Evolutionary conservation across 2,888 invertebrate species (phyloP).

Genomic region (Lacanobia wlatinum): DNA sequence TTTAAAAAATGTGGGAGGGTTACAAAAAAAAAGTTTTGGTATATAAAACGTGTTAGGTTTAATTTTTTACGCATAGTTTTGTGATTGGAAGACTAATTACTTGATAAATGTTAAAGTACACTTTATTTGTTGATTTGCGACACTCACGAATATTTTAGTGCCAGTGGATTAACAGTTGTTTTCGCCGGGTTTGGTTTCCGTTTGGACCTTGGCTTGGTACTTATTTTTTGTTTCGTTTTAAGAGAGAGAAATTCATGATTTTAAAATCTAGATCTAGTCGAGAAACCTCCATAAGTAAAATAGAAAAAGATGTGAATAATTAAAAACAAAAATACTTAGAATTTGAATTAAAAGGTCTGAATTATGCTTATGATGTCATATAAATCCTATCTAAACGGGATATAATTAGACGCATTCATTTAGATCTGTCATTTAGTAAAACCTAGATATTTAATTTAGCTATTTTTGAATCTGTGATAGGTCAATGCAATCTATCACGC

Average conservation of each 20-base stretch:
- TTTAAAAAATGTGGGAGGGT: not conserved
- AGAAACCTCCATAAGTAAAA: too few relatives aligned
- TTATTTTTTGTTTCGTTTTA: too few relatives aligned
- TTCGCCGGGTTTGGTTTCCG: too few relatives aligned
- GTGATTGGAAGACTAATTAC: not conserved
- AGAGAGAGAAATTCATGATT: not conserved
- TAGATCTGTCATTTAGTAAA: slow-evolving; percentile 2
- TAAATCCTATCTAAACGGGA: not conserved
- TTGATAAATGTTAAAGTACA: not conserved
- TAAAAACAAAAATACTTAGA: too few relatives aligned
- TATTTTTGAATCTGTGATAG: not conserved
- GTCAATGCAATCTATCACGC: not conserved
- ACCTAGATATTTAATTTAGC: not conserved
- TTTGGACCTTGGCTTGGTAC: too few relatives aligned
- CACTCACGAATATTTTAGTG: not conserved
- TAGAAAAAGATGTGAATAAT: not conserved
- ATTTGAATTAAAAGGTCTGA: too few relatives aligned
- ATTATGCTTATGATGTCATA: not conserved
- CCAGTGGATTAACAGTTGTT: not conserved
- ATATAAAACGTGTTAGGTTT: not conserved
- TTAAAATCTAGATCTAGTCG: not conserved
- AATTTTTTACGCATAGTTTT: not conserved
- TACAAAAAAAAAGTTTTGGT: not conserved
- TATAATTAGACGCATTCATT: not conserved
- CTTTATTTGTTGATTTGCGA: not conserved